Evolutionary conservation across 2,113 vertebrate species (phyloP).

Genomic region (Chloroceryle aenea): DNA sequence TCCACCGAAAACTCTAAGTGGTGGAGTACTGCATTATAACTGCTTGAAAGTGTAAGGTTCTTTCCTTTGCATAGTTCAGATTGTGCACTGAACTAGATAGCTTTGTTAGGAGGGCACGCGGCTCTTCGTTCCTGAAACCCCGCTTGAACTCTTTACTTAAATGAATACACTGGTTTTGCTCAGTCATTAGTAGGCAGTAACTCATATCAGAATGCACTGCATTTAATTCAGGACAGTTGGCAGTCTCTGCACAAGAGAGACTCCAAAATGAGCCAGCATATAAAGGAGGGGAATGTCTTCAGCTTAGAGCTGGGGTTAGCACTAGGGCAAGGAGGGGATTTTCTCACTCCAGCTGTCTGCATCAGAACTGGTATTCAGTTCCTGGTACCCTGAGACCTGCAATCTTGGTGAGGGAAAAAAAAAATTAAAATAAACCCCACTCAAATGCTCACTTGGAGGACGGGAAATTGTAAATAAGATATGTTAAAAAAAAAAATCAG

Average conservation of each 20-base stretch:
- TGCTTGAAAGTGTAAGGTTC: conserved; percentile 36
- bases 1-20: neutral
- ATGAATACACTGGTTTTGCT: conserved; percentile 57
- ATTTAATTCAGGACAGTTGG: conserved; percentile 73
- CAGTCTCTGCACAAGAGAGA: conserved; percentile 66
- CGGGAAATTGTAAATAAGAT: neutral
- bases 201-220: conserved; percentile 8
- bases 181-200: conserved; percentile 60
- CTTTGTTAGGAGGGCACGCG: conserved; percentile 30
- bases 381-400: conserved; percentile 2
- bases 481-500: neutral
- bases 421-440: neutral
- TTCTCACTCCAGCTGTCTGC: conserved; percentile 40
- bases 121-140: neutral
- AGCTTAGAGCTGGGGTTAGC: conserved; percentile 44
- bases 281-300: conserved; percentile 25
- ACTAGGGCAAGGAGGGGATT: neutral
- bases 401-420: neutral
- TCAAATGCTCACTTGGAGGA: conserved; percentile 7
- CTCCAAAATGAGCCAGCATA: conserved; percentile 60
- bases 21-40: conserved; percentile 5
- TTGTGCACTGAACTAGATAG: conserved; percentile 45
- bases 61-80: conserved; percentile 32
- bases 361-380: neutral
- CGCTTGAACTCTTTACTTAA: conserved; percentile 45